These are phyloP conservation scores for Rousettus leschenaultii DNA, from an alignment of 2,113 vertebrate species.

Conservation along the genomic window DNA sequence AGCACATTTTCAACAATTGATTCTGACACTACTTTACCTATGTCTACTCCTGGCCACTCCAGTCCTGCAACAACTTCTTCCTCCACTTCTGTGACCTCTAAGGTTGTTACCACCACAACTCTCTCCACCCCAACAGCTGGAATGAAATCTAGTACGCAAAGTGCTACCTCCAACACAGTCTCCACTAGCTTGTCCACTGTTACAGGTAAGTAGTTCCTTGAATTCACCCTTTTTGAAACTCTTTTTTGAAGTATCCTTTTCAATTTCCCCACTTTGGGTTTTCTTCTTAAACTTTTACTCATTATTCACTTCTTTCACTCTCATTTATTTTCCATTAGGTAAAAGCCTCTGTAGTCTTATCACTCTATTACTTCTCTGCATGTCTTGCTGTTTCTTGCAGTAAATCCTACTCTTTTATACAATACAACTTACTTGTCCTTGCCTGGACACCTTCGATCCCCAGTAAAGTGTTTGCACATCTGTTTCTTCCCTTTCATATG, in stretches of 20 bases:
- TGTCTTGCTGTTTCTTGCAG: neutral
- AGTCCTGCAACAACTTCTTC: neutral
- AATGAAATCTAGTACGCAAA: neutral
- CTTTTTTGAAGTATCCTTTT: neutral
- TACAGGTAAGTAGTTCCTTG: neutral
- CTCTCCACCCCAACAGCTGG: neutral
- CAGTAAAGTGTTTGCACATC: neutral
- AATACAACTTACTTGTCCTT: neutral
- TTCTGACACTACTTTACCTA: neutral
- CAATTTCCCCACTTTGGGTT: rapidly evolving
- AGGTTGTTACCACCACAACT: neutral
- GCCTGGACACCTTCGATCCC: neutral
- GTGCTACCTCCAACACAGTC: neutral
- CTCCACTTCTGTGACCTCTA: neutral
- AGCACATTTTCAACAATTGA: neutral
- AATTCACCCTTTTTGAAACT: neutral
- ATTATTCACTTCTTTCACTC: neutral
- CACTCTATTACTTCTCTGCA: neutral
- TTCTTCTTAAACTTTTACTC: neutral
- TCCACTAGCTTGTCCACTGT: rapidly evolving
- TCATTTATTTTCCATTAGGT: neutral
- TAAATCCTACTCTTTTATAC: neutral
- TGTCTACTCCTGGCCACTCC: neutral
- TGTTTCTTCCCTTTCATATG: neutral
- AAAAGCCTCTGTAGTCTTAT: rapidly evolving